Evolutionary conservation across 2,888 invertebrate genomes (phyloP).

Genomic region (Liposcelis brunnea): DNA sequence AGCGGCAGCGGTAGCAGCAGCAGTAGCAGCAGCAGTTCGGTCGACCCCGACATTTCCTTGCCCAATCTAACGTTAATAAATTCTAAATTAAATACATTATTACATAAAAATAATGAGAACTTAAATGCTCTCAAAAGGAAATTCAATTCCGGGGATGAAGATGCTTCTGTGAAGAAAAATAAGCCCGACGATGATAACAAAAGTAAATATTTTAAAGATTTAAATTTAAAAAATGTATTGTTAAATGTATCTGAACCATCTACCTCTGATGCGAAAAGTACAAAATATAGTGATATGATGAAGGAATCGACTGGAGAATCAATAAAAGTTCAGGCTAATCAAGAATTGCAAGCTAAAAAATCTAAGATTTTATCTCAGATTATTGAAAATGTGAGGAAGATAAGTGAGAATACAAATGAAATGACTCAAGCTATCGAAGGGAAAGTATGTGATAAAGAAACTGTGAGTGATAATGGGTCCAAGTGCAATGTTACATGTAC

Average conservation of each 20-base stretch:
- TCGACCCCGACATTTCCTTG: neutral
- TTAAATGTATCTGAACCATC: too few species aligned
- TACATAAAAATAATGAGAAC: constrained; percentile 3
- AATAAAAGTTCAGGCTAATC: too few species aligned
- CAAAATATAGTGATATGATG: constrained; percentile 5
- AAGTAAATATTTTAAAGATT: too few species aligned
- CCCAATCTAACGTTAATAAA: neutral
- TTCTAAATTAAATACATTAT: constrained; percentile 3
- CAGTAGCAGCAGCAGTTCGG: neutral
- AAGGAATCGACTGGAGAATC: neutral
- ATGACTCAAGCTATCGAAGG: constrained; percentile 8
- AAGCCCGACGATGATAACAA: too few species aligned
- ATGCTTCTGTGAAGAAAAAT: too few species aligned
- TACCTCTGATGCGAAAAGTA: neutral
- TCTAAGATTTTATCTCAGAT: constrained; percentile 6
- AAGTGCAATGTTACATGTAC: constrained; percentile 3
- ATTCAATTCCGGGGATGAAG: neutral
- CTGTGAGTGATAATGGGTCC: constrained; percentile 3
- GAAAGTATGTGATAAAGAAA: constrained; percentile 1
- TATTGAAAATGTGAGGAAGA: constrained; percentile 4
- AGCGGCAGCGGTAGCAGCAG: constrained; percentile 2
- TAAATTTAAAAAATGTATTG: too few species aligned
- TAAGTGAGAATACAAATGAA: constrained; percentile 5
- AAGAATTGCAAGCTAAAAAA: neutral
- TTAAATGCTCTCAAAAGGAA: constrained; percentile 4